Base-by-base conservation (phyloP, 1,140 invertebrate species). In the Zaprionus vittiger region DNA sequence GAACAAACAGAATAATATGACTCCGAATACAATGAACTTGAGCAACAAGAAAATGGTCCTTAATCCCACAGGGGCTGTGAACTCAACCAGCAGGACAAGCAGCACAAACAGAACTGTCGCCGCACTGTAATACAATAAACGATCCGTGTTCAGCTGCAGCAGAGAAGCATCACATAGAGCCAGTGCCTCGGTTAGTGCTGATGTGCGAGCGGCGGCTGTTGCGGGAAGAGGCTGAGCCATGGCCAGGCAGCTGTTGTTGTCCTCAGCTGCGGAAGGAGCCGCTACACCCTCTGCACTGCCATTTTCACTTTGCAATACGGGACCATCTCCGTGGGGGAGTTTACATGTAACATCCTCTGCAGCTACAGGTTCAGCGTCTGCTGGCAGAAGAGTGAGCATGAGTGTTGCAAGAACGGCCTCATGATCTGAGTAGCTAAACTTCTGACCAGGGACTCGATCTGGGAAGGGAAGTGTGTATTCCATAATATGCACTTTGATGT, bases 391-490 rank as follows among this genome's bases (percentile, higher is more conserved):
- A 55, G 17, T 83, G 56, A 76, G 72, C 59, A 68, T 71, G 70
- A 98, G 91, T 54, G 93, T 94, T 17, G 96, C 94, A 69, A 94
- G 92, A n/a, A 98, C 95, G n/a, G 97, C 97, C 94, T 98, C 97
- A 91, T 98, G 98, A 93, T 98, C 98, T 0, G 97, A 98, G 93
- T 96, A 98, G 87, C 97, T 97, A 80, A 96, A 97, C 60, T 94
- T 90, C 66, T 95, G 91, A 1, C 94, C 94, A 11, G 97, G 96
- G 49, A 98, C 95, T 79, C 95, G 94, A 41, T 95, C 93, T 77
- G 96, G 95, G 60, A 97, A 95, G 5, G 97, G 96, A 73, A 96
- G 95, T 54, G 93, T 93, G 93, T 95, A 97, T 79, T 95, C 94
- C 38, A 94, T 80, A 55, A 96, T 93, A 66, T 94, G 94, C 55